phyloP scores from a whole-genome alignment of 92 coral and sea anemone species.

The Palythoa heliodiscus region DNA sequence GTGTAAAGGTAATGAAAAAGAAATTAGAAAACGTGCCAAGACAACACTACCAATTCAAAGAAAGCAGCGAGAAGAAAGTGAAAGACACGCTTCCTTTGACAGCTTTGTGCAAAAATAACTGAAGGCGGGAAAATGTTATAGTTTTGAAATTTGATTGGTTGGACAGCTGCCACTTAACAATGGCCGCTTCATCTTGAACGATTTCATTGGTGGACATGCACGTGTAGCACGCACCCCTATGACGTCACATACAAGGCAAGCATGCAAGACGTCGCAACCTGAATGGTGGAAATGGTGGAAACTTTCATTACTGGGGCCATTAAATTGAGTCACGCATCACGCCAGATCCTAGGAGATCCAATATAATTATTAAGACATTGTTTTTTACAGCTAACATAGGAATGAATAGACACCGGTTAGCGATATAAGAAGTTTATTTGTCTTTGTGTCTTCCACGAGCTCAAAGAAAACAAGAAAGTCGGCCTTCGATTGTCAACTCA shows the following conservation, averaged over 20 bases:
- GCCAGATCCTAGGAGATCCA: too few species aligned
- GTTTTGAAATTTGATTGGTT: conserved; percentile 25
- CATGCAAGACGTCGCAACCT: too few species aligned
- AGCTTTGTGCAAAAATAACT: conserved; percentile 52
- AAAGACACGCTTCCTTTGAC: conserved; percentile 65
- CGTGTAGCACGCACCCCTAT: conserved; percentile 27
- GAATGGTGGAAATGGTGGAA: too few species aligned
- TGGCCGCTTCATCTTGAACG: not conserved
- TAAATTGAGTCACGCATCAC: too few species aligned
- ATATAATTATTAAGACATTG: too few species aligned
- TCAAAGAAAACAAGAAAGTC: too few species aligned
- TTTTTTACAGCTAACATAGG: too few species aligned
- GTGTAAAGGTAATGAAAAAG: conserved; percentile 25
- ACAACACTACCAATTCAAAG: conserved; percentile 35
- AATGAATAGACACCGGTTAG: too few species aligned
- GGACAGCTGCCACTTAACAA: not conserved
- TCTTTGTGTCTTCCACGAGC: too few species aligned
- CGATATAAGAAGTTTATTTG: too few species aligned
- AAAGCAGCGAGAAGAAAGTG: conserved; percentile 59
- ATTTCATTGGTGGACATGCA: conserved; percentile 12
- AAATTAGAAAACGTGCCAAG: conserved; percentile 17
- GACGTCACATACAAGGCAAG: not conserved
- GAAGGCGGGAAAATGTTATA: conserved; percentile 76
- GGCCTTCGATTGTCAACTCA: too few species aligned
- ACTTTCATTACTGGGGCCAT: too few species aligned